These are phyloP conservation scores for Catotricha subobsoleta DNA, from an alignment of 2,888 invertebrate genomes.

Conservation along the genomic window DNA sequence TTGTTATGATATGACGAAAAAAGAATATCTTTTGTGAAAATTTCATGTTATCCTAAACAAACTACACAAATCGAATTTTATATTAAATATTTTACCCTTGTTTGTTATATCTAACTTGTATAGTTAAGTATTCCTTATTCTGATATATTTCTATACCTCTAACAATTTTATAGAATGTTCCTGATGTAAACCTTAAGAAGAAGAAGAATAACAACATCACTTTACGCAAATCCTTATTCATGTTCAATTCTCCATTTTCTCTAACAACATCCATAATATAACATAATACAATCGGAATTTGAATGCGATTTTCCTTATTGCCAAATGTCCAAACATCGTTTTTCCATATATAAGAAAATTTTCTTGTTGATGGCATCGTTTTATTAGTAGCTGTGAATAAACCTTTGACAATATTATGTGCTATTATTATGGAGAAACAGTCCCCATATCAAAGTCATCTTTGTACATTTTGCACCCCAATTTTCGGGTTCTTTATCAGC, in stretches of 20 bases:
- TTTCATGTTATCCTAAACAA: constrained; percentile 2
- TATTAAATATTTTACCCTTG: constrained; percentile 7
- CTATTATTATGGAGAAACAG: too few species aligned
- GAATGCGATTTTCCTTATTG: background rate
- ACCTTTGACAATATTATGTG: too few species aligned
- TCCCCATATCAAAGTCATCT: constrained; percentile 3
- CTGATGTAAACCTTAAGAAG: background rate
- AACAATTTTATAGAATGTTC: background rate
- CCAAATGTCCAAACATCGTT: constrained; percentile 3
- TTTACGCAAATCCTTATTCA: constrained; percentile 1
- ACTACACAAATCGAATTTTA: constrained; percentile 5
- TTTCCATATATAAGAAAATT: constrained; percentile 4
- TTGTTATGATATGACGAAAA: too few species aligned
- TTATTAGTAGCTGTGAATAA: too few species aligned
- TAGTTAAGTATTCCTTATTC: too few species aligned
- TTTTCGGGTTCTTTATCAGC: constrained; percentile 4
- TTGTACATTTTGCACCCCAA: constrained; percentile 1
- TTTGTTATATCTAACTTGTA: constrained; percentile 4
- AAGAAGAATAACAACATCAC: too few species aligned
- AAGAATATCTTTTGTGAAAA: too few species aligned
- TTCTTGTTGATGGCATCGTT: constrained; percentile 2
- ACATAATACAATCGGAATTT: constrained; percentile 1
- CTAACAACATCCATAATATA: background rate
- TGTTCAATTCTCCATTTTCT: constrained; percentile 1
- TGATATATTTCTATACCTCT: too few species aligned